Base-by-base conservation (phyloP, 2,888 invertebrate genomes). In the Oscheius myriophilus region DNA sequence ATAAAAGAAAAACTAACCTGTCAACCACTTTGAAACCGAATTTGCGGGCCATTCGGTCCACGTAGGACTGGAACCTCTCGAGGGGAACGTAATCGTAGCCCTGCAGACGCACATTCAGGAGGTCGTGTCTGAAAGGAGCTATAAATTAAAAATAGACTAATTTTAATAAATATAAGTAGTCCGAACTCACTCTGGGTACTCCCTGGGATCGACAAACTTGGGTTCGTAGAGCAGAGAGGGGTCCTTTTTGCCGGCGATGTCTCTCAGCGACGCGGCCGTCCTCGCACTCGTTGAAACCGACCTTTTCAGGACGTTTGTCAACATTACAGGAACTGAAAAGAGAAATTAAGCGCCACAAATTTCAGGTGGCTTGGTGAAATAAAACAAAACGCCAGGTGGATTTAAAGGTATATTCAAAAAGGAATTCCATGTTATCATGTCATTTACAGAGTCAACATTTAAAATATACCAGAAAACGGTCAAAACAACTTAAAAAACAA, bases 31-130 rank as follows among this genome's bases (percentile, higher is more conserved):
- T 67, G 67, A 86, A 83, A 6, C 72, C 71, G 58, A 85, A 84
- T 42, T 75, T 65, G 25, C 61, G 76, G 3, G 82, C 82, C 21
- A 78, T 75, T 66, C 74, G 70, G 63, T 84, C 75, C 16, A 86
- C 76, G 65, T 77, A 85, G 1, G 75, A 67, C 65, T 85, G 85
- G 59, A 78, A 85, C 45, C 75, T 80, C 69, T 85, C 85, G 41
- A 86, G 66, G 0, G 80, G 77, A 25, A 73, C 81, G 63, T 74
- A 85, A 63, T 85, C 85, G 59, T 72, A 76, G 6, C 79, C 77
- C 66, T 84, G 82, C 39, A 86, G 71, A 39, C 82, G 71, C 6
- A 84, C 76, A 65, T 84, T 84, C 26, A 84, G 49, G 4, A 70
- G 49, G 9, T 75, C 70, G 26, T 76, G 74, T 53, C 80, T 80